These are phyloP conservation scores for Diplogasteroides magnus DNA, from an alignment of 1,140 invertebrate genomes.

Conservation along the genomic window DNA sequence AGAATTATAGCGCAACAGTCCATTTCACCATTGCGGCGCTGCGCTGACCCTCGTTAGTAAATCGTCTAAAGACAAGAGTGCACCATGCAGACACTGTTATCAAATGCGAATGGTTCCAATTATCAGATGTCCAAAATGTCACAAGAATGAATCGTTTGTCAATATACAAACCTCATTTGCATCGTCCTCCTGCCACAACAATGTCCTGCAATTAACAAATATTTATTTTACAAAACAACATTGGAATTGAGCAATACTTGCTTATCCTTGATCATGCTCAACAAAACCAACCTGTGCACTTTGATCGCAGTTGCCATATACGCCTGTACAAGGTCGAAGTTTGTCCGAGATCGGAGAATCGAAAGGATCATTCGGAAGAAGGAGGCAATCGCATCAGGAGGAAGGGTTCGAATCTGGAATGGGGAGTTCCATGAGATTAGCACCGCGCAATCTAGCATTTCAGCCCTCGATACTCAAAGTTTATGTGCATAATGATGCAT, in stretches of 20 bases:
- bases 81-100: too few relatives aligned
- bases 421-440: background rate
- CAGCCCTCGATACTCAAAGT: too few relatives aligned
- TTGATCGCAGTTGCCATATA: slow-evolving; percentile 87
- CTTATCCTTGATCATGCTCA: too few relatives aligned
- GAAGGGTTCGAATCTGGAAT: slow-evolving; percentile 63
- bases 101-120: too few relatives aligned
- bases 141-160: background rate
- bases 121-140: background rate
- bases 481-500: too few relatives aligned
- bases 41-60: too few relatives aligned
- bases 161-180: background rate
- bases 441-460: too few relatives aligned
- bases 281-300: slow-evolving; percentile 61
- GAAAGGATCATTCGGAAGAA: background rate
- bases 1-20: too few relatives aligned
- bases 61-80: too few relatives aligned
- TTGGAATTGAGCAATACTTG: too few relatives aligned
- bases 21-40: too few relatives aligned
- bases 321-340: slow-evolving; percentile 86
- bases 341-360: slow-evolving; percentile 57
- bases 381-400: slow-evolving; percentile 64
- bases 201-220: background rate
- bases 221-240: background rate
- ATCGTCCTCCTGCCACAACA: background rate